A percentile compares a stretch with the other conserved stretches of the same genome.
Conservation (phyloP, 2,888 invertebrate genomes). For the Cheilosia scutellata region DNA sequence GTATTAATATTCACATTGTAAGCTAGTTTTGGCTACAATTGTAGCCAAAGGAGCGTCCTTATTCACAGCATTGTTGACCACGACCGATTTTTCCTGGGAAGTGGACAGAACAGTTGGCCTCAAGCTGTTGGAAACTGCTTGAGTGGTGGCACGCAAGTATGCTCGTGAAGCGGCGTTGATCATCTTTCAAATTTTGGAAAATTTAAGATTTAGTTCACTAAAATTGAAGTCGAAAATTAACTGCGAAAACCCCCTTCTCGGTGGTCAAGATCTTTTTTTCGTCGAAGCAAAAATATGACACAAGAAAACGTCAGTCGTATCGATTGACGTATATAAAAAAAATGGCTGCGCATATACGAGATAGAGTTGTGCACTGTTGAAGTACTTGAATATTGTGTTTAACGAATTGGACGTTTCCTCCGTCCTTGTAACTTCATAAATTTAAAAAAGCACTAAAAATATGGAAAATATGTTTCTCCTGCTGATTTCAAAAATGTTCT, state of each 20-base stretch:
- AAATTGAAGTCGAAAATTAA: conserved; percentile 42
- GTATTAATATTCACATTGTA: conserved; percentile 84
- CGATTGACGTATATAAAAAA: conserved; percentile 2
- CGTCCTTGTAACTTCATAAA: no score
- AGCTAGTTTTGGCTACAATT: conserved; percentile 86
- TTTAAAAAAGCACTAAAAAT: no score
- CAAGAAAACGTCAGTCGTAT: conserved; percentile 25
- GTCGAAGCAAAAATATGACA: conserved; percentile 59
- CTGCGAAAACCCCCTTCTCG: conserved; percentile 41
- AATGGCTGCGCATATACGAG: background rate
- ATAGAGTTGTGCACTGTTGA: background rate
- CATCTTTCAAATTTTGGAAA: conserved; percentile 84
- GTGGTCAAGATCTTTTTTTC: conserved; percentile 56
- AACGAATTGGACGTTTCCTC: no score
- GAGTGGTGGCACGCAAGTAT: conserved; percentile 88
- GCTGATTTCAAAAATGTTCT: no score
- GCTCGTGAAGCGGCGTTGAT: conserved; percentile 87
- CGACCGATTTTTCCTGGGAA: conserved; percentile 85
- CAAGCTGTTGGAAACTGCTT: conserved; percentile 88
- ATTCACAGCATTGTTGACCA: conserved; percentile 81
- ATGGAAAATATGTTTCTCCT: no score
- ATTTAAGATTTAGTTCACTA: conserved; percentile 40
- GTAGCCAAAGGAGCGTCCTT: conserved; percentile 87
- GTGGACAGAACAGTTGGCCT: conserved; percentile 86
- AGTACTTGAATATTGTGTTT: background rate